A percentile compares a stretch with the other conserved stretches of the same genome.
Conservation (phyloP, 2,888 invertebrate species). For the Acronicta leporina region DNA sequence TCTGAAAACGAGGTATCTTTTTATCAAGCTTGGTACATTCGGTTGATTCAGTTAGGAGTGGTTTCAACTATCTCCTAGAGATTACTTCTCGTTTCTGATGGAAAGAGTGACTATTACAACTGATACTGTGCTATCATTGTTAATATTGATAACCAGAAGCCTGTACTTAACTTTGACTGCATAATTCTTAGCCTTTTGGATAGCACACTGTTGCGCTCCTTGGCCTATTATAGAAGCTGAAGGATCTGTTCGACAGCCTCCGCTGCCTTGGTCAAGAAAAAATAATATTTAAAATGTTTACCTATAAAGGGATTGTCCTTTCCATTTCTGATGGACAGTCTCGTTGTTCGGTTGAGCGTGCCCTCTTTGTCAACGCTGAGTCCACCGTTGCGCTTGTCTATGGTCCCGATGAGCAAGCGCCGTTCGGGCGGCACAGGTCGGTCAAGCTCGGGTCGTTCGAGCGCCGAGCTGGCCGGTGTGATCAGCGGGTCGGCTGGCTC, state of each 20-base stretch:
- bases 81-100: no score
- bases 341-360: slow-evolving; percentile 77
- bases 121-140: no score
- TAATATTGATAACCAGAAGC: no score
- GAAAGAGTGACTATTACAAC: no score
- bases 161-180: no score
- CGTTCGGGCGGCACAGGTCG: slow-evolving; percentile 82
- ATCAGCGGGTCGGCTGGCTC: slow-evolving; percentile 87
- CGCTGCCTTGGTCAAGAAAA: no score
- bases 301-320: slow-evolving; percentile 86
- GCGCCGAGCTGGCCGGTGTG: slow-evolving; percentile 86
- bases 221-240: no score
- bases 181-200: no score
- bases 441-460: slow-evolving; percentile 76
- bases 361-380: slow-evolving; percentile 83
- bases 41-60: no score
- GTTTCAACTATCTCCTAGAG: no score
- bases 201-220: no score
- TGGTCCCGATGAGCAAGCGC: slow-evolving; percentile 80
- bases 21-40: not conserved
- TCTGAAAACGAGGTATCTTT: slow-evolving; percentile 6
- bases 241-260: no score
- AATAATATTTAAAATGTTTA: slow-evolving; percentile 42
- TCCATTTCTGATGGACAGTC: slow-evolving; percentile 83
- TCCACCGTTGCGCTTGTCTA: slow-evolving; percentile 84